Evolutionary conservation across 2,888 invertebrate genomes (phyloP), one percentile per base, ranked within the genome.

Genomic region (Ferdinandea cuprea): DNA sequence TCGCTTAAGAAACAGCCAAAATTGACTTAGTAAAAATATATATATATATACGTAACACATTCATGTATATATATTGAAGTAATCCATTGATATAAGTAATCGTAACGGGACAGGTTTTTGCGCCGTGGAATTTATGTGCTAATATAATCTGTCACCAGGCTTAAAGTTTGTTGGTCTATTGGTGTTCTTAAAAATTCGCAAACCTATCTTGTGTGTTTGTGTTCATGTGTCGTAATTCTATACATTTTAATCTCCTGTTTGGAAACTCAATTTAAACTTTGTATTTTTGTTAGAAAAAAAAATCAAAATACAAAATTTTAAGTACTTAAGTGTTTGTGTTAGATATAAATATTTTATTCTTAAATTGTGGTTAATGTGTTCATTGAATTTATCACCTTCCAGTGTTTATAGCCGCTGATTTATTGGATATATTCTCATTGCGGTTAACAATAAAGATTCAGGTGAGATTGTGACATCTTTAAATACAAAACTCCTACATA

Each of bases 71-170:
- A 3, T 44, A 44, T 40, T 71, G 44, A 46, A 58, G 25, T 42
- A 61, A 63, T 69, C 17, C 56, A 69, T 69, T 65, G 54, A 25
- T 25, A 25, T 25, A 66, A 71, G 65, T 76, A 35, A 76, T 66
- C 65, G 52, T 46, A 71, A 61, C 65, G 77, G 56, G 77, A 71
- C 77, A 71, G 71, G 77, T 66, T 81, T 72, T 65, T 37, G 59
- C 59, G 52, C 46, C 48, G 71, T 66, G 81, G 65, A 81, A 59
- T 77, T 37, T 52, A 52, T 44, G 46, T 58, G 40, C 19, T 71
- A 40, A 71, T 30, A 19, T 21, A 37, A 50, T 32, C n/a, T 19
- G 42, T 61, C 35, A 61, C 25, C 19, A 63, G 48, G 40, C 30
- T 58, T 71, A 5, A 48, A 61, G 50, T 76, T 63, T 58, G 15